phyloP scores from a whole-genome alignment of 2,113 vertebrate genomes.

The Otus sunia region DNA sequence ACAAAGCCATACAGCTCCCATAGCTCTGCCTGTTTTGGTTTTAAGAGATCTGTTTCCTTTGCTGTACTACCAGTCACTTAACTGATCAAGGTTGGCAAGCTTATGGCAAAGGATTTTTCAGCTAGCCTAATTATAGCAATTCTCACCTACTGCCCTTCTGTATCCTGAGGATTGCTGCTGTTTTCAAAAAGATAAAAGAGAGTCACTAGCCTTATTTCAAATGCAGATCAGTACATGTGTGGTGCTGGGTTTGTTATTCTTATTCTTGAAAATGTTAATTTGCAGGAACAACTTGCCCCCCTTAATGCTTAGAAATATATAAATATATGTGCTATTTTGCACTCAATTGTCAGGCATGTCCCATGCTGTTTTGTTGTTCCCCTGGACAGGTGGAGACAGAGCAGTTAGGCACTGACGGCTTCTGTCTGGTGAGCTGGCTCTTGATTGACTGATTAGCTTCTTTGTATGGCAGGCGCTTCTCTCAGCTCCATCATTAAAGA shows the following conservation, averaged over 20 bases:
- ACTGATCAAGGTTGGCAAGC: not conserved
- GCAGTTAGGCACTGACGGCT: slow-evolving; percentile 40
- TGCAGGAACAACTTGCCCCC: not conserved
- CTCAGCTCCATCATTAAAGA: slow-evolving; percentile 52
- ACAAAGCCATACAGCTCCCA: not conserved
- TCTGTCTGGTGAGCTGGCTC: slow-evolving; percentile 63
- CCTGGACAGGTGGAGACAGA: slow-evolving; percentile 59
- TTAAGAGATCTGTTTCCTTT: not conserved
- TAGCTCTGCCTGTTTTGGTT: not conserved
- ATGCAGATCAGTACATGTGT: not conserved
- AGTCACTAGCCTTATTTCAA: not conserved
- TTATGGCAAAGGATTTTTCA: not conserved
- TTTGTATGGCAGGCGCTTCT: slow-evolving; percentile 64
- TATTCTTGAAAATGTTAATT: not conserved
- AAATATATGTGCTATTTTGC: slow-evolving; percentile 31
- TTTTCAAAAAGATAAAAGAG: not conserved
- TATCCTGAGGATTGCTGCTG: not conserved
- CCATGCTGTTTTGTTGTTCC: slow-evolving; percentile 57
- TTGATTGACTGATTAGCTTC: slow-evolving; percentile 76
- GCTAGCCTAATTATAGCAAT: not conserved
- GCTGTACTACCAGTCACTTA: not conserved
- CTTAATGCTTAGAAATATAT: not conserved
- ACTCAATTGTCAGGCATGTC: slow-evolving; percentile 55
- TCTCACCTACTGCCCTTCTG: not conserved
- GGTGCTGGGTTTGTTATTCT: not conserved